phyloP scores from a whole-genome alignment of 2,113 vertebrate species.

The Cromileptes altivelis region DNA sequence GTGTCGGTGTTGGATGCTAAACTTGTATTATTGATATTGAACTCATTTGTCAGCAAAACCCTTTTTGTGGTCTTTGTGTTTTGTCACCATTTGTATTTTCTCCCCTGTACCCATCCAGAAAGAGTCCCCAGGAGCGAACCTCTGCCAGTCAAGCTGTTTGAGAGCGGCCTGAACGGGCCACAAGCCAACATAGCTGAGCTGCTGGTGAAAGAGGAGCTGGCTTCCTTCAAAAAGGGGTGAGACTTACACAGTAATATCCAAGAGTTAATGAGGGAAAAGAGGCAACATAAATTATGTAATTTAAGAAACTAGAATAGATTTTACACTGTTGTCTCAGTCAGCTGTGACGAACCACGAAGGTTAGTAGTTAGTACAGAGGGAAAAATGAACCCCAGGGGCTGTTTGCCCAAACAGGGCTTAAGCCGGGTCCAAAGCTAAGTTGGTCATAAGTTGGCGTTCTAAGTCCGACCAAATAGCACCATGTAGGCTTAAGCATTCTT shows the following conservation, averaged over 20 bases:
- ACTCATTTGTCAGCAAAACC: background rate
- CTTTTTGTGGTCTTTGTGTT: slow-evolving; percentile 22
- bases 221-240: slow-evolving; percentile 70
- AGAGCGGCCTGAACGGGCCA: slow-evolving; percentile 26
- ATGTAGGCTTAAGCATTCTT: no score
- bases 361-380: no score
- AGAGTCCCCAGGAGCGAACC: background rate
- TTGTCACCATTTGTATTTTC: background rate
- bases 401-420: no score
- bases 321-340: no score
- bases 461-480: no score
- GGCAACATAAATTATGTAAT: background rate
- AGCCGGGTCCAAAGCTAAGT: no score
- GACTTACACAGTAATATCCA: background rate
- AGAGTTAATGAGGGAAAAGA: background rate
- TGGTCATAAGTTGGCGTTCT: no score
- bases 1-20: background rate
- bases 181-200: slow-evolving; percentile 65
- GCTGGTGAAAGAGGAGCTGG: slow-evolving; percentile 77
- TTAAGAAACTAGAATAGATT: background rate
- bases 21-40: background rate
- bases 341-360: no score
- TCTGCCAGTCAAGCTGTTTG: slow-evolving; percentile 73
- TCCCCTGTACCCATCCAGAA: slow-evolving; percentile 22
- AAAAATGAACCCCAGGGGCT: no score